Conservation (phyloP, 2,797 vertebrate species). For the Chaetodon trifasciatus region DNA sequence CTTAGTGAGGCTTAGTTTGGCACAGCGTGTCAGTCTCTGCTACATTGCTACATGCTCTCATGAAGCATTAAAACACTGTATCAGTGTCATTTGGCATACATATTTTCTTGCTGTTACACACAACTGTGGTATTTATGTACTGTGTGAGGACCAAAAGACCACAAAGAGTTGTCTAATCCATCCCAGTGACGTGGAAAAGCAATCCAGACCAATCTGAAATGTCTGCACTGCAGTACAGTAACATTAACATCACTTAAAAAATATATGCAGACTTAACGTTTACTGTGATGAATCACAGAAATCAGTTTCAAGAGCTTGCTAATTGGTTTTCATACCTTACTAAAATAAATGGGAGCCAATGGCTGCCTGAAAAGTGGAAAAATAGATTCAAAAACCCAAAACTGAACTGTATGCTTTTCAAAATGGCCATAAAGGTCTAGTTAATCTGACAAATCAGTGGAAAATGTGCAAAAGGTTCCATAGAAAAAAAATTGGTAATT, state of each 20-base stretch:
- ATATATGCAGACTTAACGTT: not conserved
- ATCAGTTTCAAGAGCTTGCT: not conserved
- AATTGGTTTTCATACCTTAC: not conserved
- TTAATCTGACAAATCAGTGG: constrained; percentile 2
- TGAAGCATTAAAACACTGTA: not conserved
- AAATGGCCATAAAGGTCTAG: not conserved
- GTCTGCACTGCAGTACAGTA: not conserved
- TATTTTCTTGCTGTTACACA: not conserved
- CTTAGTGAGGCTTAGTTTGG: not conserved
- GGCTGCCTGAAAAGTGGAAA: not conserved
- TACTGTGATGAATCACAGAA: not conserved
- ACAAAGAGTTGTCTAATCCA: not conserved
- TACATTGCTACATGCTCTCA: not conserved
- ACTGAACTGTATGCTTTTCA: not conserved
- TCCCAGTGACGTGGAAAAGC: not conserved
- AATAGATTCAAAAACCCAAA: not conserved
- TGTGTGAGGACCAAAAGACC: not conserved
- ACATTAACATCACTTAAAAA: not conserved
- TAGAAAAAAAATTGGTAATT: not conserved
- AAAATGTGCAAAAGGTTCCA: not conserved
- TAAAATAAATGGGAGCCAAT: not conserved
- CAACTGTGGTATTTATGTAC: not conserved
- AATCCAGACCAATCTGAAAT: not conserved
- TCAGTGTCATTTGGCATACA: not conserved
- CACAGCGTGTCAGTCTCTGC: not conserved